Evolutionary conservation across 1,140 invertebrate genomes (phyloP).

Genomic region (Laupala kohalensis): DNA sequence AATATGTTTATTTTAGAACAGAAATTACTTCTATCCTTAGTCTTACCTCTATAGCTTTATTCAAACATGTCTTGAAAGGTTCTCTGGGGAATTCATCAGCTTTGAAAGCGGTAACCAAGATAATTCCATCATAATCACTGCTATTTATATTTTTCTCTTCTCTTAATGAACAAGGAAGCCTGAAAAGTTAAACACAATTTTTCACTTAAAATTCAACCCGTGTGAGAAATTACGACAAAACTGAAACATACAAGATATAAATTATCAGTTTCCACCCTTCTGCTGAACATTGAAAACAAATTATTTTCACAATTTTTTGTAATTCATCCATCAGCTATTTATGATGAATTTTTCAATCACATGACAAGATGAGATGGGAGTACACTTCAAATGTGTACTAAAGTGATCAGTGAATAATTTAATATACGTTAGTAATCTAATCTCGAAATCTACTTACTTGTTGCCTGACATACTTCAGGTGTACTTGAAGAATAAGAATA

Average conservation of each 20-base stretch:
- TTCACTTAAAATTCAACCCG: too few relatives aligned
- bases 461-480: not conserved
- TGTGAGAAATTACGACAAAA: too few relatives aligned
- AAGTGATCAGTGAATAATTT: too few relatives aligned
- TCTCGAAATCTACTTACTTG: not conserved
- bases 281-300: too few relatives aligned
- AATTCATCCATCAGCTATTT: too few relatives aligned
- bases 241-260: too few relatives aligned
- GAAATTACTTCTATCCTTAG: not conserved
- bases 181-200: not conserved
- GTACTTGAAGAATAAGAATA: too few relatives aligned
- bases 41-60: not conserved
- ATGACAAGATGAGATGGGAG: too few relatives aligned
- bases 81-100: not conserved
- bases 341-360: not conserved
- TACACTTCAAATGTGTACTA: too few relatives aligned
- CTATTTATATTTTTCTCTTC: not conserved
- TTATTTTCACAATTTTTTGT: too few relatives aligned
- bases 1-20: not conserved
- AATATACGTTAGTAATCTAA: too few relatives aligned
- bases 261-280: too few relatives aligned
- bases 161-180: slow-evolving; percentile 2
- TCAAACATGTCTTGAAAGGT: not conserved
- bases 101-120: not conserved
- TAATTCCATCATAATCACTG: not conserved